These are phyloP conservation scores for Dasypus novemcinctus DNA, from an alignment of 2,113 vertebrate species.

Conservation along the genomic window DNA sequence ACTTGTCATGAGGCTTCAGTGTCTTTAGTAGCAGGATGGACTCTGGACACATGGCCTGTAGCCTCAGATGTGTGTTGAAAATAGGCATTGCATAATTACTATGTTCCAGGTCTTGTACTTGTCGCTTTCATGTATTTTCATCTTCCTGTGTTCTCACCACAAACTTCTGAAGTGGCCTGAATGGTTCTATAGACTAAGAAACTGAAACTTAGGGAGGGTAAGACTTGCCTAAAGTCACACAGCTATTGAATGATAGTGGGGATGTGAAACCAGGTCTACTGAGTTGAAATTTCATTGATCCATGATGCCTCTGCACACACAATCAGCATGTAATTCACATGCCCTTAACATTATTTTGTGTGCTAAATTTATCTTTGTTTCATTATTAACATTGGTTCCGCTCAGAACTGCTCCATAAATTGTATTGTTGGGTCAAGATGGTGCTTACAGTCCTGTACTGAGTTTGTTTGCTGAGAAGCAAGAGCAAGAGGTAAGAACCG, in stretches of 20 bases:
- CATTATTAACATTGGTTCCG: neutral
- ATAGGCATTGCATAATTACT: neutral
- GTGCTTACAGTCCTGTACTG: neutral
- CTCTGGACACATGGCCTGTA: neutral
- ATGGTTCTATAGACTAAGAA: neutral
- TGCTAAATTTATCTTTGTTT: neutral
- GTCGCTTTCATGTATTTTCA: neutral
- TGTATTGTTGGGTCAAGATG: neutral
- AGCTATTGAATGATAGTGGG: conserved; percentile 28
- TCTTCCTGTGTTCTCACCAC: neutral
- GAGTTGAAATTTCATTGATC: neutral
- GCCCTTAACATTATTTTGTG: neutral
- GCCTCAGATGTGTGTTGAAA: neutral
- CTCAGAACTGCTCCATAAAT: neutral
- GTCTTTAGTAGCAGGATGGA: neutral
- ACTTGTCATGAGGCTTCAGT: neutral
- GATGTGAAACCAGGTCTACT: neutral
- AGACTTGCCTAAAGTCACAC: conserved; percentile 52
- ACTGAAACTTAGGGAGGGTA: neutral
- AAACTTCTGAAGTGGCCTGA: neutral
- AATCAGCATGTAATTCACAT: conserved; percentile 1
- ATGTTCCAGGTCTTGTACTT: neutral
- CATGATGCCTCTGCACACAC: neutral
- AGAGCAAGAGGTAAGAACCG: conserved; percentile 9
- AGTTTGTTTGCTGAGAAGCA: conserved; percentile 16